phyloP scores from a whole-genome alignment of 2,113 vertebrate genomes.

The Mobula birostris region DNA sequence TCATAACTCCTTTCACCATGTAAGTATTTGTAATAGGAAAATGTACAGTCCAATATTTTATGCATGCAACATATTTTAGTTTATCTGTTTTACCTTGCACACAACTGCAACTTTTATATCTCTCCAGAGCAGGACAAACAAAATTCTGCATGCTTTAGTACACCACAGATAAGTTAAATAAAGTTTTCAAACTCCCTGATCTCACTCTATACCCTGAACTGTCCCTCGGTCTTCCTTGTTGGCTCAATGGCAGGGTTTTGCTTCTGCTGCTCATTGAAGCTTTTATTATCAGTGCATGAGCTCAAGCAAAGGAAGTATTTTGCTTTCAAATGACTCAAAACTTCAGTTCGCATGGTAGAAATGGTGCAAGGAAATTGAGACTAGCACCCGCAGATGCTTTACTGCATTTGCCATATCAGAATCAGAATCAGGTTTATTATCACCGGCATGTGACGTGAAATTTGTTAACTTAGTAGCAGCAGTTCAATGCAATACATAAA shows the following conservation, averaged over 20 bases:
- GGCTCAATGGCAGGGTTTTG: not conserved
- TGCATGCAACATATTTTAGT: not conserved
- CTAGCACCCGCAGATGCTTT: not conserved
- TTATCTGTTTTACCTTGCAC: not conserved
- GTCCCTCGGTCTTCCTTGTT: not conserved
- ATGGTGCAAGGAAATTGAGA: not conserved
- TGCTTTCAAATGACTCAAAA: not conserved
- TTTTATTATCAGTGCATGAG: not conserved
- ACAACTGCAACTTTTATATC: not conserved
- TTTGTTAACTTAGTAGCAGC: too few relatives aligned
- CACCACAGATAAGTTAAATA: not conserved
- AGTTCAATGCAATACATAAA: too few relatives aligned
- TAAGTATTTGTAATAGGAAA: not conserved
- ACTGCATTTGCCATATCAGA: not conserved
- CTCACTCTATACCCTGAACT: not conserved
- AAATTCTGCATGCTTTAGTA: not conserved
- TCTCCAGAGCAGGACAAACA: not conserved
- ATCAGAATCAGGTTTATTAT: too few relatives aligned
- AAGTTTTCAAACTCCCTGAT: not conserved
- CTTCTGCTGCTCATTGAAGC: not conserved
- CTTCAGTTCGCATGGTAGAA: not conserved
- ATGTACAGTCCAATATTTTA: not conserved
- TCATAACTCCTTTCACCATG: not conserved
- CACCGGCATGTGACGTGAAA: too few relatives aligned
- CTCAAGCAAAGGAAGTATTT: not conserved